Evolutionary conservation across 2,113 vertebrate genomes (phyloP).

Genomic region (Hydrochoerus hydrochaeris): DNA sequence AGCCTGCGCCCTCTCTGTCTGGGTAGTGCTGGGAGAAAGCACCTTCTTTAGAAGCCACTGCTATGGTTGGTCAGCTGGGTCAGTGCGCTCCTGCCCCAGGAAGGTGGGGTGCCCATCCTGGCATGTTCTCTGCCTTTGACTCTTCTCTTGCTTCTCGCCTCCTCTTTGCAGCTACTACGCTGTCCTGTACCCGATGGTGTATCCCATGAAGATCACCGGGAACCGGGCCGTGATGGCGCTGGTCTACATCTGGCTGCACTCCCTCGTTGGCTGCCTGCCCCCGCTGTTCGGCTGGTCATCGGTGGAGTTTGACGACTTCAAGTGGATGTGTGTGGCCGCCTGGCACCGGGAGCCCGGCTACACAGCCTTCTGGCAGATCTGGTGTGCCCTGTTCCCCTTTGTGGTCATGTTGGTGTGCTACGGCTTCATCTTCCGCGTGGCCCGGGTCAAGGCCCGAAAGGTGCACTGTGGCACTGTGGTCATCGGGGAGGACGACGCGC

Average conservation of each 20-base stretch:
- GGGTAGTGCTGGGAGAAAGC: neutral
- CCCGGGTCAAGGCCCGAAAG: slow-evolving; percentile 97
- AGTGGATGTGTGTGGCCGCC: slow-evolving; percentile 97
- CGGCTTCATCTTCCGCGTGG: slow-evolving; percentile 96
- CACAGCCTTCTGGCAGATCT: slow-evolving; percentile 96
- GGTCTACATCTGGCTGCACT: slow-evolving; percentile 96
- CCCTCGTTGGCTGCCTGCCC: slow-evolving; percentile 95
- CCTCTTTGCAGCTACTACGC: slow-evolving; percentile 93
- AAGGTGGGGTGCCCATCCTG: rapidly evolving
- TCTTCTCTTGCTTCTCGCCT: neutral
- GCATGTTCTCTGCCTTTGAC: neutral
- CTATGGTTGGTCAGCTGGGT: rapidly evolving
- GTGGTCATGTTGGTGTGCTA: slow-evolving; percentile 95
- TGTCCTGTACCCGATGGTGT: slow-evolving; percentile 98
- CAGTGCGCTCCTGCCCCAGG: rapidly evolving
- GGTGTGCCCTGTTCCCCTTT: slow-evolving; percentile 94
- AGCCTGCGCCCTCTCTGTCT: neutral
- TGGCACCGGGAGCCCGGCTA: slow-evolving; percentile 95
- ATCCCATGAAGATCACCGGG: slow-evolving; percentile 99
- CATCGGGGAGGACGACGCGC: slow-evolving; percentile 89
- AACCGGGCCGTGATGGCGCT: slow-evolving; percentile 95
- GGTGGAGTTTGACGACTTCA: slow-evolving; percentile 97
- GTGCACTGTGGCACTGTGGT: slow-evolving; percentile 95
- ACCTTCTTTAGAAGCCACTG: neutral
- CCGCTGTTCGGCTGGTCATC: slow-evolving; percentile 98